A percentile compares a stretch with the other conserved stretches of the same genome.
These are phyloP conservation scores for Rhea americana DNA, from an alignment of 2,113 vertebrate species.

Conservation along the genomic window DNA sequence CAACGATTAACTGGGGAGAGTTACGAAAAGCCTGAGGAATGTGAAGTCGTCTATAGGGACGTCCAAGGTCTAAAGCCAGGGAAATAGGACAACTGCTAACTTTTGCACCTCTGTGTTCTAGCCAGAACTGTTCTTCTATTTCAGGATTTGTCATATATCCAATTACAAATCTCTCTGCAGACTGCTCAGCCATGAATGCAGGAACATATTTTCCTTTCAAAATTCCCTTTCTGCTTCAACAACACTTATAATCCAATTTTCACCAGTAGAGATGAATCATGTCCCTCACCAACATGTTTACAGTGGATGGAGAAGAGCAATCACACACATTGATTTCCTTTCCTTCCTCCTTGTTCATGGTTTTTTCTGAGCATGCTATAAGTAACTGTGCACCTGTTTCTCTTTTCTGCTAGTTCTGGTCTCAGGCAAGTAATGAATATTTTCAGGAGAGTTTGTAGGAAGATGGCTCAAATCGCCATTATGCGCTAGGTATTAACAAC, in stretches of 20 bases:
- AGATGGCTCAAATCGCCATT: background rate
- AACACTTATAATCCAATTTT: constrained; percentile 56
- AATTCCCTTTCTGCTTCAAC: constrained; percentile 55
- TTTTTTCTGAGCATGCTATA: background rate
- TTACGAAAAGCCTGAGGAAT: background rate
- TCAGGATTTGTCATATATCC: background rate
- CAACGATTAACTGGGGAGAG: background rate
- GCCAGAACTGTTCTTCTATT: background rate
- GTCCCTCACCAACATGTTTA: constrained; percentile 36
- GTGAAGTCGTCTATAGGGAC: background rate
- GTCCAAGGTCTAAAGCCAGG: background rate
- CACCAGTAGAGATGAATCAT: constrained; percentile 50
- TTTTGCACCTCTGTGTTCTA: background rate
- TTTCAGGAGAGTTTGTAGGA: background rate
- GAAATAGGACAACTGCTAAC: background rate
- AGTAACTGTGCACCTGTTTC: constrained; percentile 7
- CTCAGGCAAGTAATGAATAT: background rate
- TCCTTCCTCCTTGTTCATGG: background rate
- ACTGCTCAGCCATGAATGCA: constrained; percentile 3
- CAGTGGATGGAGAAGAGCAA: constrained; percentile 46
- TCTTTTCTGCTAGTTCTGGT: background rate
- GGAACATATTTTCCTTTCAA: constrained; percentile 36
- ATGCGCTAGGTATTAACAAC: background rate
- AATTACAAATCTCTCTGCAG: constrained; percentile 14
- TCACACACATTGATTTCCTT: constrained; percentile 54